Evolutionary conservation across 2,888 invertebrate genomes (phyloP), one percentile per base, ranked within the genome.

Genomic region (Ennomos quercinarius): DNA sequence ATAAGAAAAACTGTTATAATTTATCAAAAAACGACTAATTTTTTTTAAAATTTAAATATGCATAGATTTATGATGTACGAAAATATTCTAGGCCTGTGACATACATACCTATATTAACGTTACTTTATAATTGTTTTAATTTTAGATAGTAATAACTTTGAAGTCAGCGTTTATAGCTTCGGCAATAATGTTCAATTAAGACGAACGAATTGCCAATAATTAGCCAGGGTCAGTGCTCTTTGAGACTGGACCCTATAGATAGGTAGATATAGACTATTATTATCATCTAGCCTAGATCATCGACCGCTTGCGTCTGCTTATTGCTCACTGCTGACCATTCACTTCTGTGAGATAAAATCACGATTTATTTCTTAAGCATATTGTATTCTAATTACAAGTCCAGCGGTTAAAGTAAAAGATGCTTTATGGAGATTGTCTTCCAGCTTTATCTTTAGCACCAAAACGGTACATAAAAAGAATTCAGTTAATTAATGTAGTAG

Each of bases 221-320:
- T 70, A 73, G 50, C 52, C 43, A 59, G 57, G 57, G 43, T 48
- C 48, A 8, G 12, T 37, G 46, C 36, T 13, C 13, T 38, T 39
- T 44, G 37, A 48, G 47, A 45, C 47, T 58, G 37, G 41, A 59
- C 46, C 51, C 39, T 47, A 51, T 42, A 27, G 43, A 9, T 43
- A 43, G 4, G 37, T 46, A 38, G 37, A 41, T 50, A 41, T 51
- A 40, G 40, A 35, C 39, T 57, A 50, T 50, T 64, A 62, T 61
- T 49, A 69, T 68, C 70, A 76, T 72, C 69, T 71, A 45, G 63
- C 57, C 68, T 69, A 70, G 73, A 75, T 76, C 73, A 70, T 74
- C 66, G 73, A 74, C 72, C 55, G 46, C 44, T 58, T 39, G 53
- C 40, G 54, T 54, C 49, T 55, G 47, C 42, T 43, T 49, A n/a